Conservation (phyloP, 2,888 invertebrate genomes). For the Sesamia inferens region DNA sequence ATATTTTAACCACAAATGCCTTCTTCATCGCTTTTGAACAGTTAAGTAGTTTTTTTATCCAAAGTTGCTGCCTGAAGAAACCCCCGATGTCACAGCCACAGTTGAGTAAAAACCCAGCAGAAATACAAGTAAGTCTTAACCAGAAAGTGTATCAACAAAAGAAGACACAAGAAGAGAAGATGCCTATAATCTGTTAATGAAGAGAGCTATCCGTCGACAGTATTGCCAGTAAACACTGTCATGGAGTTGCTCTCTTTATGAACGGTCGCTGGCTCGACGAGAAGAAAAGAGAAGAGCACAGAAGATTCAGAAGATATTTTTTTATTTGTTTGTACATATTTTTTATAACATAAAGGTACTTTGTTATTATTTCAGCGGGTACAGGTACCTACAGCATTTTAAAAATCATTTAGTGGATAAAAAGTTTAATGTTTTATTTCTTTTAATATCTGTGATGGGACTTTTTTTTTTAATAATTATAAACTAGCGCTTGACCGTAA, state of each 20-base stretch:
- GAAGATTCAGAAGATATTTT: background rate
- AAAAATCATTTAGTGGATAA: no score
- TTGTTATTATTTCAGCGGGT: no score
- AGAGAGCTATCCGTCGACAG: slow-evolving; percentile 99
- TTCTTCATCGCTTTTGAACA: no score
- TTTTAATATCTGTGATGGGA: no score
- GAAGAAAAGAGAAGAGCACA: slow-evolving; percentile 35
- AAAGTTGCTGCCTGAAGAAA: background rate
- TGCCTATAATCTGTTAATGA: slow-evolving; percentile 93
- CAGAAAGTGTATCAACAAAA: slow-evolving; percentile 14
- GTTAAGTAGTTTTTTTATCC: no score
- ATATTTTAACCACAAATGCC: no score
- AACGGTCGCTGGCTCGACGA: slow-evolving; percentile 92
- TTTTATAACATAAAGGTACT: no score
- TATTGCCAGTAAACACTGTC: slow-evolving; percentile 98
- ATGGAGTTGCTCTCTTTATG: slow-evolving; percentile 99
- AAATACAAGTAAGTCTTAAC: background rate
- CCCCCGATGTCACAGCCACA: background rate
- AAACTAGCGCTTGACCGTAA: no score
- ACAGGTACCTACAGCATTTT: no score
- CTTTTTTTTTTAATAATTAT: no score
- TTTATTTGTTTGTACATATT: no score
- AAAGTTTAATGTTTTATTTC: no score
- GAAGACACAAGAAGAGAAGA: slow-evolving; percentile 53
- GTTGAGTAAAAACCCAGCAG: background rate